Base-by-base conservation (phyloP, 2,888 invertebrate genomes). In the Drosophila algonquin region DNA sequence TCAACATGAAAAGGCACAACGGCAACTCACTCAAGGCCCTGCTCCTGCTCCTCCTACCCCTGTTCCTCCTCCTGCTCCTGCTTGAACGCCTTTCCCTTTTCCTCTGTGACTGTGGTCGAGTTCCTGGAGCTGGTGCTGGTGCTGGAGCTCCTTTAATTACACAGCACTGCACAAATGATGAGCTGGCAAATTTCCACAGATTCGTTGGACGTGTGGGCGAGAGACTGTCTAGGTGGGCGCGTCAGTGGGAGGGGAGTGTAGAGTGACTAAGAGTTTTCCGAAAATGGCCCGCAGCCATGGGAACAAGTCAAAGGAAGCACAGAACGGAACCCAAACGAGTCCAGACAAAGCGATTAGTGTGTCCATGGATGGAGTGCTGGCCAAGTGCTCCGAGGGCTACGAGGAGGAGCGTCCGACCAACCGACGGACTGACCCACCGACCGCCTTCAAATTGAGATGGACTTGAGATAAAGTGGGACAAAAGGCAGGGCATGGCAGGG, bases 1-100 rank as follows among this genome's bases (percentile, higher is more conserved):
- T 83, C 83, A 83, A 83, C 87, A 87, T 87, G 87, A 84, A 83
- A 87, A 87, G 83, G 87, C 84, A 59, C 68, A 80, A 78, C 68
- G 57, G 73, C 84, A 73, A 79, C 84, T 87, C 73, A 77, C 75
- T 77, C 75, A 64, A 68, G 68, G 63, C 68, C 63, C 60, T 12
- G 32, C 52, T 32, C 32, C 47, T 5, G 0, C 35, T 35, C 4
- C 35, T 8, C 6, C 30, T 30, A 8, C 30, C 5, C 68, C 60
- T 32, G 24, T 4, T 24, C 24, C 6, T 24, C 4, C 24, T 24
- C 4, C 24, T 9, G 8, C 30, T 30, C 30, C 30, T 9, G 30
- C 30, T 30, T 9, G 1, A 32, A 10, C 35, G 10, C 35, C 35
- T 35, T 32, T 35, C 35, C 24, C n/a, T 7, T 10, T 24, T 24